Conservation (phyloP, 2,888 invertebrate species). For the Drosophila monieri region DNA sequence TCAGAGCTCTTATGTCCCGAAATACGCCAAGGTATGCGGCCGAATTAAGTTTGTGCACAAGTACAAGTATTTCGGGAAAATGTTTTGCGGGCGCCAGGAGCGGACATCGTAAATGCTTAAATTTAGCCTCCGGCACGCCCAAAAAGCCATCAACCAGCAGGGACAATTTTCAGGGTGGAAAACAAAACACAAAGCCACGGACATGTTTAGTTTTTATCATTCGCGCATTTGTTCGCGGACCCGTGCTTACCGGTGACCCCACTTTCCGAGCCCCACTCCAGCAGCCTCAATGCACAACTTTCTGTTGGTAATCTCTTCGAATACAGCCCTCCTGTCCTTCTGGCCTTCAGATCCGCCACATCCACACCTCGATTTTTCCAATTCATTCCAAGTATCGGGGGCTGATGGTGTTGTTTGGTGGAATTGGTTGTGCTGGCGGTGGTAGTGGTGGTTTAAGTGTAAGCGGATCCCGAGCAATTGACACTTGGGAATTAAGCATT, state of each 20-base stretch:
- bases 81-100: slow-evolving; percentile 6
- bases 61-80: background rate
- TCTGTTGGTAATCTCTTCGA: slow-evolving; percentile 40
- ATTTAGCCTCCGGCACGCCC: slow-evolving; percentile 44
- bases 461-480: slow-evolving; percentile 36
- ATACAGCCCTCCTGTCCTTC: slow-evolving; percentile 10
- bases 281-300: background rate
- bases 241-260: slow-evolving; percentile 26
- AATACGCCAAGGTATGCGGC: slow-evolving; percentile 8
- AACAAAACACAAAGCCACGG: slow-evolving; percentile 31
- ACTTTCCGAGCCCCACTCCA: slow-evolving; percentile 1
- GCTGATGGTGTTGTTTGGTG: background rate
- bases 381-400: background rate
- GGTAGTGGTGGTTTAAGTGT: slow-evolving; percentile 16
- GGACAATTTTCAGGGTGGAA: slow-evolving; percentile 19
- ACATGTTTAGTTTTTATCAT: slow-evolving; percentile 67
- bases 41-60: background rate
- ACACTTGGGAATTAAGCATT: slow-evolving; percentile 35
- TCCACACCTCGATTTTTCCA: slow-evolving; percentile 9
- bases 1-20: background rate
- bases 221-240: slow-evolving; percentile 45
- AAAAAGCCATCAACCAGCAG: slow-evolving; percentile 28
- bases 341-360: slow-evolving; percentile 10
- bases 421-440: background rate
- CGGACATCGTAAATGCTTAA: slow-evolving; percentile 49